Percentiles rank a stretch among this genome's conserved stretches.
Evolutionary conservation across 2,113 vertebrate species (phyloP).

Genomic region (Sciurus niger): DNA sequence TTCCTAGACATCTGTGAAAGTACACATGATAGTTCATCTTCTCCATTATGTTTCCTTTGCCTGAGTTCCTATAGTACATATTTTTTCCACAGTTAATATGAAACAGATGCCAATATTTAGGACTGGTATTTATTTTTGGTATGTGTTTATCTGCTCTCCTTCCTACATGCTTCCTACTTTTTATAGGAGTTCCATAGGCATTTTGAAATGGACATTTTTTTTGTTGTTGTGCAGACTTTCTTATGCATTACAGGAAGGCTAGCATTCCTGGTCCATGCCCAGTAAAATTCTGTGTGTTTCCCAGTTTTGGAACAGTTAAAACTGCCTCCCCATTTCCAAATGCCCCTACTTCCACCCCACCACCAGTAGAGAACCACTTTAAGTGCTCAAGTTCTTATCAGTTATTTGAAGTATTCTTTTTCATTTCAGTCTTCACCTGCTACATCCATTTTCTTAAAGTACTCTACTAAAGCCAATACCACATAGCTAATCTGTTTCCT

Average conservation of each 20-base stretch:
- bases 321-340: conserved; percentile 9
- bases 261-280: neutral
- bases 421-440: conserved; percentile 49
- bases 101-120: conserved; percentile 60
- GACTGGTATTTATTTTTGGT: conserved; percentile 22
- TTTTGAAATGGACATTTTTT: conserved; percentile 51
- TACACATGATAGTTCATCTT: conserved; percentile 37
- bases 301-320: neutral
- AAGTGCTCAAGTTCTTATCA: conserved; percentile 43
- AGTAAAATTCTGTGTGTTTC: neutral
- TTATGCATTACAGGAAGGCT: neutral
- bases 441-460: conserved; percentile 58
- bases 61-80: conserved; percentile 23
- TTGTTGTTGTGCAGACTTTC: neutral
- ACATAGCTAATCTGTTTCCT: conserved; percentile 65
- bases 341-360: neutral
- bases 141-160: neutral
- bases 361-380: neutral
- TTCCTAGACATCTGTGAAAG: conserved; percentile 49
- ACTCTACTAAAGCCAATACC: conserved; percentile 44
- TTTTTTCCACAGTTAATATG: conserved; percentile 64
- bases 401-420: conserved; percentile 54
- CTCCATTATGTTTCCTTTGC: conserved; percentile 33
- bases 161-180: conserved; percentile 53
- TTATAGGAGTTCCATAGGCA: conserved; percentile 22